phyloP scores from a whole-genome alignment of 2,113 vertebrate species.

The Alouatta palliata region DNA sequence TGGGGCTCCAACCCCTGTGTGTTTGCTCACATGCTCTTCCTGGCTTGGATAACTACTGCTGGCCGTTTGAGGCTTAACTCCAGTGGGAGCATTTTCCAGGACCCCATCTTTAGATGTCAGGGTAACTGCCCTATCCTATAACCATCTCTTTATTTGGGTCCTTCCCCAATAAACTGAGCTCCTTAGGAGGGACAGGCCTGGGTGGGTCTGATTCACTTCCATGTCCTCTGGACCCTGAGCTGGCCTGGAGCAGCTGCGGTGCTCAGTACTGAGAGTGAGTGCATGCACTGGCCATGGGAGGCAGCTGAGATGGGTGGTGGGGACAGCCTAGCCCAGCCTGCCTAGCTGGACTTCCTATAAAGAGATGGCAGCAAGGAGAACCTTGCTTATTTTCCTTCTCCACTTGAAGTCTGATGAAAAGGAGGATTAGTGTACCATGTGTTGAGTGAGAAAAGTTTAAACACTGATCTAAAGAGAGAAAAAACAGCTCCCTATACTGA shows the following conservation, averaged over 20 bases:
- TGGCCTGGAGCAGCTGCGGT: neutral
- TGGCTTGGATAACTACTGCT: neutral
- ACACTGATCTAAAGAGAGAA: neutral
- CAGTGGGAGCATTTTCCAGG: neutral
- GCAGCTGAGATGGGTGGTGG: neutral
- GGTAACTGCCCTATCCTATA: neutral
- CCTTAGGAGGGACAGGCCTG: no score
- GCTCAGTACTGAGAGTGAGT: neutral
- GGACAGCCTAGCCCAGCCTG: neutral
- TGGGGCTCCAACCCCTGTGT: fast-evolving
- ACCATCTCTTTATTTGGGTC: neutral
- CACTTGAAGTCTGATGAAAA: neutral
- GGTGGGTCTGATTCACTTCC: neutral
- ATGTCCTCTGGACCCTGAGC: neutral
- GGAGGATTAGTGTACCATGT: neutral
- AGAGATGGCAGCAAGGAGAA: neutral
- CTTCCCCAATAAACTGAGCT: neutral
- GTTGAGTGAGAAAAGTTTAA: neutral
- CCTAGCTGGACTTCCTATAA: neutral
- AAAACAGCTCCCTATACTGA: neutral
- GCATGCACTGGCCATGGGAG: neutral
- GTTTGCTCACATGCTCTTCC: neutral
- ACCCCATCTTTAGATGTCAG: neutral
- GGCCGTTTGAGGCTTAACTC: neutral
- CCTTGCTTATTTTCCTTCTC: neutral